These are phyloP conservation scores for Pitta sordida DNA, from an alignment of 2,113 vertebrate species.

Conservation along the genomic window DNA sequence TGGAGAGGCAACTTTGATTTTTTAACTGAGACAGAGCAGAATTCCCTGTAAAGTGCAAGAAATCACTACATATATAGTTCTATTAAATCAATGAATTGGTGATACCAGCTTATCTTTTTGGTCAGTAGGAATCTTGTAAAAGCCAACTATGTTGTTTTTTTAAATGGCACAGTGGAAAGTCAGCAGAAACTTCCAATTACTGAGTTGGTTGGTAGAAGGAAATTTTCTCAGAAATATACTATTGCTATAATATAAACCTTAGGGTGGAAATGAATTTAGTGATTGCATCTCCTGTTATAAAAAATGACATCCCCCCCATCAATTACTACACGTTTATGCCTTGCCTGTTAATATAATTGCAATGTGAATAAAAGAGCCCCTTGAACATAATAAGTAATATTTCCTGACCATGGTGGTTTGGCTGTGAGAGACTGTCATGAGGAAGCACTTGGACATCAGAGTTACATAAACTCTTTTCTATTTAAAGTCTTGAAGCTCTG, in stretches of 20 bases:
- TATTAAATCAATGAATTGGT: background rate
- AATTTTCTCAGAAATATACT: background rate
- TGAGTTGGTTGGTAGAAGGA: background rate
- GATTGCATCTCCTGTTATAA: background rate
- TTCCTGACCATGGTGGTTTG: background rate
- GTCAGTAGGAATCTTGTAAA: background rate
- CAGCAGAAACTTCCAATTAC: background rate
- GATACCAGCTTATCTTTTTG: background rate
- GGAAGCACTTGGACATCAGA: background rate
- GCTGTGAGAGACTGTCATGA: background rate
- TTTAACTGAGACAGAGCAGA: background rate
- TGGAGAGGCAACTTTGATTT: background rate
- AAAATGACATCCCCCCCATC: background rate
- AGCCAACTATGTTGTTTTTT: background rate
- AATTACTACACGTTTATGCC: background rate
- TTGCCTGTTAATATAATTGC: background rate
- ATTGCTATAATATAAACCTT: background rate
- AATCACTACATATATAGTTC: background rate
- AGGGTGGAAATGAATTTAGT: background rate
- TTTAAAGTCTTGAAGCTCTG: slow-evolving; percentile 11
- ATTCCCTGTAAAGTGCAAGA: background rate
- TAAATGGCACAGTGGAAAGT: background rate
- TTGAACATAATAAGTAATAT: background rate
- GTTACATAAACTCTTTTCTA: slow-evolving; percentile 1
- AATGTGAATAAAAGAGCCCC: background rate